These are phyloP conservation scores for Lasioglossum marginatum DNA, from an alignment of 2,888 invertebrate species.

Conservation along the genomic window DNA sequence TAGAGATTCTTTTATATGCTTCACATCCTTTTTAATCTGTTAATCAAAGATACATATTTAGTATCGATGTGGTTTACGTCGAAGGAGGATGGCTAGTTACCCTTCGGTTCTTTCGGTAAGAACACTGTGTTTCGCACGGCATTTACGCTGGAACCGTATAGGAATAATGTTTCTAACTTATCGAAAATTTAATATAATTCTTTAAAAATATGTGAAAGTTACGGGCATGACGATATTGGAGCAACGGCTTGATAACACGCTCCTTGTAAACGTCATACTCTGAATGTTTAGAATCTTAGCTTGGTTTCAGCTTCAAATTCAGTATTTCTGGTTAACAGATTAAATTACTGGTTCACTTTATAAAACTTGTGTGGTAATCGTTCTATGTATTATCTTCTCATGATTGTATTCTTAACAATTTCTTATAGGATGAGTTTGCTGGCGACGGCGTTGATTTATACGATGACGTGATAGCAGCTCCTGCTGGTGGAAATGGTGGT, in stretches of 20 bases:
- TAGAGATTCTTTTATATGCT: neutral
- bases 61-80: neutral
- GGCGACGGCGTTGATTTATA: conserved; percentile 97
- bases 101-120: neutral
- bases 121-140: neutral
- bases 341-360: conserved; percentile 6
- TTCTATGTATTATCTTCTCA: neutral
- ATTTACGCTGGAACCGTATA: neutral
- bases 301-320: neutral
- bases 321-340: conserved; percentile 1
- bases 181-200: neutral
- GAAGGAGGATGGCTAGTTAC: neutral
- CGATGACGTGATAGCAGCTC: conserved; percentile 96
- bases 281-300: neutral
- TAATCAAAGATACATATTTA: neutral
- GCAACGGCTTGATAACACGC: neutral
- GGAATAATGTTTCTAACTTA: neutral
- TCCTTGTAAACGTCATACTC: neutral
- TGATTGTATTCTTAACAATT: neutral
- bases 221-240: neutral
- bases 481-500: conserved; percentile 85
- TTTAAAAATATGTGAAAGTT: neutral
- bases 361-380: neutral
- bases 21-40: conserved; percentile 5
- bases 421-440: conserved; percentile 90